Percentiles rank a stretch among this genome's conserved stretches.
Evolutionary conservation across 2,113 vertebrate genomes (phyloP).

Genomic region (Muntiacus muntjak): DNA sequence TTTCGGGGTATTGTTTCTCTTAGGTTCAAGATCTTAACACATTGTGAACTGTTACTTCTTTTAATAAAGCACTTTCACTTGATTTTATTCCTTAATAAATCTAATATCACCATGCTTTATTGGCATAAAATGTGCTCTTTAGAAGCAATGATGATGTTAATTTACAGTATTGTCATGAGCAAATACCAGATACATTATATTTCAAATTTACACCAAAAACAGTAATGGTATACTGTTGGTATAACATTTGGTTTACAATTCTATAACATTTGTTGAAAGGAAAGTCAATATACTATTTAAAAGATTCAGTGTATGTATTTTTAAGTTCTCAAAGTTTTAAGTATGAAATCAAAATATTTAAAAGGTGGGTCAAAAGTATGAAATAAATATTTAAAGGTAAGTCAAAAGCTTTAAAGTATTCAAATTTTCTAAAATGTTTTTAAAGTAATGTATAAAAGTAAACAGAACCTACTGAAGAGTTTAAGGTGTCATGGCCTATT

Average conservation of each 20-base stretch:
- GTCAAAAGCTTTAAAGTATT: slow-evolving; percentile 19
- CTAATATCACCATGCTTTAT: background rate
- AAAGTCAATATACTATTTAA: background rate
- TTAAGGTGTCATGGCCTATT: slow-evolving; percentile 87
- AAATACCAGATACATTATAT: background rate
- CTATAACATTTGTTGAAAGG: background rate
- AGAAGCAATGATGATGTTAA: slow-evolving; percentile 16
- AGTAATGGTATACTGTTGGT: background rate
- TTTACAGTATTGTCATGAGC: background rate
- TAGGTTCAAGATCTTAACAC: slow-evolving; percentile 16
- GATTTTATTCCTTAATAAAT: slow-evolving; percentile 42
- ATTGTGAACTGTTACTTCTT: slow-evolving; percentile 23
- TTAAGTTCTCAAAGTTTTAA: background rate
- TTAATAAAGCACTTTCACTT: background rate
- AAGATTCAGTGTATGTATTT: background rate
- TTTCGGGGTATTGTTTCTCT: background rate
- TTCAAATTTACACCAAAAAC: slow-evolving; percentile 8
- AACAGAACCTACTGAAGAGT: slow-evolving; percentile 86
- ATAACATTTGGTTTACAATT: background rate
- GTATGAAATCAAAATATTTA: slow-evolving; percentile 34
- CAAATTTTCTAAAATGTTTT: slow-evolving; percentile 36
- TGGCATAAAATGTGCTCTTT: background rate
- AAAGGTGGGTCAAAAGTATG: slow-evolving; percentile 16
- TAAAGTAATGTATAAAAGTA: slow-evolving; percentile 54
- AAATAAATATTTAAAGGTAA: slow-evolving; percentile 37